Evolutionary conservation across 2,888 invertebrate species (phyloP), one percentile per base, ranked within the genome.

Genomic region (Drosophila multiciliata): DNA sequence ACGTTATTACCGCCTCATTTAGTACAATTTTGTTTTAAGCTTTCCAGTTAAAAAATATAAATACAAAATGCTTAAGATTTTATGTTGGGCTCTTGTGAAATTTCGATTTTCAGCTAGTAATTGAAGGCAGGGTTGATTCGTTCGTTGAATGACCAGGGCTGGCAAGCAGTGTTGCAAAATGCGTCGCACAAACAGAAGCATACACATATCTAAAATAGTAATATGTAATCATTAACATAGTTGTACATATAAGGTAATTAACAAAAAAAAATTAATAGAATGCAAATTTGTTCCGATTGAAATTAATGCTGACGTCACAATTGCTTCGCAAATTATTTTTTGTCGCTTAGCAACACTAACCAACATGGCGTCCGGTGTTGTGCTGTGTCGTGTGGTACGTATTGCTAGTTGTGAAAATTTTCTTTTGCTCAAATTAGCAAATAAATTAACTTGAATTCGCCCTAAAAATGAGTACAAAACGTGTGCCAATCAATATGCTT

Each of bases 351-450:
- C 78, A 79, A 71, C 80, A 80, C 80, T 78, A 80, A 72, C 75
- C 78, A 97, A 97, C 96, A 97, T 97, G 97, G 97, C 97, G 97
- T 97, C 96, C 97, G 97, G 97, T 97, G 97, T 96, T 96, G 96
- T 97, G 97, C 97, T 97, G 97, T 97, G 97, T 97, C 97, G 97
- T 97, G 97, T 95, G 96, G 97, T 96, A 95, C 90, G 83, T 84
- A 82, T 83, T 74, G 66, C 73, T 84, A 67, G 78, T 72, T 59
- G 84, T 84, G 88, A 90, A 90, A 89, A 90, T 75, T 90, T 80
- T 78, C 74, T 75, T 82, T 79, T 77, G 61, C 59, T 68, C 33
- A 63, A 75, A 74, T 82, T 74, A 55, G 52, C 59, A 66, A 68
- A 67, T 72, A 78, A 90, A 80, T 78, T 86, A 84, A 87, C 78